Evolutionary conservation across 1,140 invertebrate genomes (phyloP).

Genomic region (Colletes gigas): DNA sequence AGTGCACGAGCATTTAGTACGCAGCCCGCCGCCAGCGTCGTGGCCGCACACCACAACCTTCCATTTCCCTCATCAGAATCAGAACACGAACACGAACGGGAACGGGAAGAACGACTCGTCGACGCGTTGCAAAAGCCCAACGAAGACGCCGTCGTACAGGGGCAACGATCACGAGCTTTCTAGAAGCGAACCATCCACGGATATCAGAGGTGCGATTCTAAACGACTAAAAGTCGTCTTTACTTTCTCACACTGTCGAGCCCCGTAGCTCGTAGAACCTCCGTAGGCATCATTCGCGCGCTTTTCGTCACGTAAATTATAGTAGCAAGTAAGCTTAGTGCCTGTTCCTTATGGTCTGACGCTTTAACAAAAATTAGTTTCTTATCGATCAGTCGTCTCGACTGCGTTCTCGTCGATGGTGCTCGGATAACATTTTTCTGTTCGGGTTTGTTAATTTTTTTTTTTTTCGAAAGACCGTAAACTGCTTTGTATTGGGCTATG

Average conservation of each 20-base stretch:
- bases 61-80: slow-evolving; percentile 73
- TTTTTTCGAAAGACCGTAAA: too few relatives aligned
- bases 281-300: background rate
- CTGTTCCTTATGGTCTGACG: background rate
- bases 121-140: slow-evolving; percentile 69
- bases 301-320: background rate
- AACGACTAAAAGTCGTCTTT: background rate
- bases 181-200: slow-evolving; percentile 74
- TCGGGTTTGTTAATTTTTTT: background rate
- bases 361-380: slow-evolving; percentile 16
- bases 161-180: slow-evolving; percentile 72
- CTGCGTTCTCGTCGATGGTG: background rate
- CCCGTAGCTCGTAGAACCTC: background rate
- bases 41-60: slow-evolving; percentile 83
- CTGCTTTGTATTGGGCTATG: too few relatives aligned
- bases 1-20: slow-evolving; percentile 91
- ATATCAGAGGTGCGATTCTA: slow-evolving; percentile 71
- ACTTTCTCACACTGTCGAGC: background rate
- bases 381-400: background rate
- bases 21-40: slow-evolving; percentile 89
- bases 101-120: slow-evolving; percentile 56
- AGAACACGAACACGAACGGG: too few relatives aligned
- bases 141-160: slow-evolving; percentile 66
- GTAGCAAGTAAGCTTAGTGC: background rate
- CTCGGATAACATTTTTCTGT: background rate